phyloP scores from a whole-genome alignment of 2,888 invertebrate species.

The Halictus ligatus region DNA sequence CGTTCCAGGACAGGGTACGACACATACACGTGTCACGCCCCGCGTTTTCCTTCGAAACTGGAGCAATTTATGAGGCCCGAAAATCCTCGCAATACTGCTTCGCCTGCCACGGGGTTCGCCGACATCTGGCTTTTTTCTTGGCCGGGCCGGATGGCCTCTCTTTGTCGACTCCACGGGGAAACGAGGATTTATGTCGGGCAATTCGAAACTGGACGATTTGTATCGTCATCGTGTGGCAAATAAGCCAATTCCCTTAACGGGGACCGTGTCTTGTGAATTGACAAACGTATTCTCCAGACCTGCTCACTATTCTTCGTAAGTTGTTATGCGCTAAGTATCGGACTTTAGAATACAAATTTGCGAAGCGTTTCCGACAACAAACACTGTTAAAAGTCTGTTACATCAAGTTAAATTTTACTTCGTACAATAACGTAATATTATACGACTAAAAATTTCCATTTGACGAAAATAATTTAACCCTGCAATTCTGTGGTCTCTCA shows the following conservation, averaged over 20 bases:
- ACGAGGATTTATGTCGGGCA: conserved; percentile 64
- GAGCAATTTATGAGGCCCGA: conserved; percentile 81
- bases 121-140: conserved; percentile 67
- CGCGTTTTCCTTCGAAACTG: conserved; percentile 75
- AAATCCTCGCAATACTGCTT: conserved; percentile 74
- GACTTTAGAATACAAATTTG: neutral
- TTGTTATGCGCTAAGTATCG: neutral
- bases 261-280: neutral
- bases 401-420: too few relatives aligned
- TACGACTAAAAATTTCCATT: too few relatives aligned
- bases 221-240: neutral
- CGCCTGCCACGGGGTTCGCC: conserved; percentile 51
- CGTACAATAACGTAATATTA: too few relatives aligned
- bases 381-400: neutral
- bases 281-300: neutral
- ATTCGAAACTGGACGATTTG: conserved; percentile 25
- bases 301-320: neutral
- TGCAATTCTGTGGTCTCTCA: too few relatives aligned
- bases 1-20: conserved; percentile 55
- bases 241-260: neutral
- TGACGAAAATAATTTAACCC: too few relatives aligned
- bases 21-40: conserved; percentile 72
- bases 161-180: conserved; percentile 32
- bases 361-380: neutral
- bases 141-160: neutral